Evolutionary conservation across 2,888 invertebrate species (phyloP), one percentile per base, ranked within the genome.

Genomic region (Buathra laborator): DNA sequence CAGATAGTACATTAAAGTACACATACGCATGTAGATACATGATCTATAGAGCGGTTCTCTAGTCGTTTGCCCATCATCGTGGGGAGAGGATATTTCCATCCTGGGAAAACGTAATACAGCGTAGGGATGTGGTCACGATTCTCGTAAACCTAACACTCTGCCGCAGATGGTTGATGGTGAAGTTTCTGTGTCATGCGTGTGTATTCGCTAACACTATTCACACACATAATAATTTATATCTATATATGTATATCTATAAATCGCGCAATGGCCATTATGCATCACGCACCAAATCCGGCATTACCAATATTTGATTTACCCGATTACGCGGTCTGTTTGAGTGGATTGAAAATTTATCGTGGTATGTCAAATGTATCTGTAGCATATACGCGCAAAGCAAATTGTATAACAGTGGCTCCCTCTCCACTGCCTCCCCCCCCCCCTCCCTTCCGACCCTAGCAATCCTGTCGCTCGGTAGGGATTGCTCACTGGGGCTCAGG

Each of bases 271-370:
- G 83, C 70, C 71, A 83, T 87, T 83, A 83, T 84, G 85, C 16
- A 81, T 74, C 67, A 32, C 32, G 56, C 14, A 72, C 67, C 78
- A 87, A 83, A 88, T 87, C 85, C 84, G 75, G 77, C 84, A 75
- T 83, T 87, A 37, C 85, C 89, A 87, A 88, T 90, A 89, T 90
- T 90, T 90, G 90, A 89, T 89, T 88, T 87, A 87, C 82, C 76
- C 87, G 89, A 90, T 90, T 90, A 87, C 87, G 86, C 77, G 88
- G 86, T 68, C 86, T 87, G 86, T 87, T 88, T 87, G 86, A 83
- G 77, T 81, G 86, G 83, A 86, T 87, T 85, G 87, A 84, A 89
- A 88, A 89, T 88, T 90, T 88, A 90, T 89, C 80, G 85, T 76
- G 66, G 78, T 62, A 59, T 74, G 62, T 32, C 81, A 44, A 68